Base-by-base conservation (phyloP, 1,140 invertebrate genomes). In the Leucophenga varia region DNA sequence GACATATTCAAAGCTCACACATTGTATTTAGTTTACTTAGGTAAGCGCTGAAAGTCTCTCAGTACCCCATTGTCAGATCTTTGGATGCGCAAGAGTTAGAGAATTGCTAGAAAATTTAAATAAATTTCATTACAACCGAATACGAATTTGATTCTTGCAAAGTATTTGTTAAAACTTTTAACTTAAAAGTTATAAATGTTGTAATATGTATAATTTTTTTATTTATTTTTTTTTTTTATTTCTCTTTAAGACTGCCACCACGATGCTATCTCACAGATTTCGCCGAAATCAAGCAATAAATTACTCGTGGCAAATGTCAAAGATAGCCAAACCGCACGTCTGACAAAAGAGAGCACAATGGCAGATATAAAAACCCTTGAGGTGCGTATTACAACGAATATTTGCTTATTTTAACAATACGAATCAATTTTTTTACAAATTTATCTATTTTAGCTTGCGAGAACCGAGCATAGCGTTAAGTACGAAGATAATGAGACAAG, bases 241-340 rank as follows among this genome's bases (percentile, higher is more conserved):
- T 19, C 0, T 36, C 25, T 64, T 68, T 2, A 54, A 74, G 71
- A 44, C 31, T 61, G 50, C n/a, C 53, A 68, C 21, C 61, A 72
- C 28, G 49, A 65, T 28, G 52, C 47, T 43, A 57, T 74, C 44
- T 74, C 72, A 25, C 72, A 74, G 52, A 74, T 74, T 35, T 74
- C 72, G 12, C 72, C 72, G 28, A 74, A 74, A 30, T 74, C 72
- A 2, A 65, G 58, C 32, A 72, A 55, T 44, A 17, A 40, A 20
- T 7, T 41, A 20, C 28, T 54, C 9, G 25, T 13, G 3, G 50
- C 21, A 7, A 36, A 43, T 1, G 40, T 42, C 38, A 17, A 14
- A 43, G 9, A n/a, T n/a, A n/a, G n/a, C n/a, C n/a, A n/a, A 7
- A 47, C 47, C 10, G 31, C 45, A 3, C 42, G 43, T 4, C 16